Evolutionary conservation across 2,113 vertebrate species (phyloP).

Genomic region (Sorex fumeus): DNA sequence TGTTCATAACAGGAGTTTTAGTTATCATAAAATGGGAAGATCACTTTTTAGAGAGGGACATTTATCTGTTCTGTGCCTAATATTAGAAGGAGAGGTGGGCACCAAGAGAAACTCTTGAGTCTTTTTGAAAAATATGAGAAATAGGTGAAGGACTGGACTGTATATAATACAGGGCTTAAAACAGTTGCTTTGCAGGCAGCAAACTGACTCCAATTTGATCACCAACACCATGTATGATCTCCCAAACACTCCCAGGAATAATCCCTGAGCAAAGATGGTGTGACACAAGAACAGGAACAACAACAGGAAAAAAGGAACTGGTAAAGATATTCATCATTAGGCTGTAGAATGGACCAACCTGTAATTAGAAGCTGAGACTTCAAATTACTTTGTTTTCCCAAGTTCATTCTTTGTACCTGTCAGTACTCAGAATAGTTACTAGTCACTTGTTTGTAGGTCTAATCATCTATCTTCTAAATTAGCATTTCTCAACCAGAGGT

Average conservation of each 20-base stretch:
- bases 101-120: constrained; percentile 24
- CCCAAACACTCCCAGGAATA: too few species aligned
- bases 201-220: too few species aligned
- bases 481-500: too few species aligned
- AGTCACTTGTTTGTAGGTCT: neutral
- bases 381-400: neutral
- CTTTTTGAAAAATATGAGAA: neutral
- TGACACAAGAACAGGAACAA: too few species aligned
- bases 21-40: constrained; percentile 5
- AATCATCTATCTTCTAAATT: too few species aligned
- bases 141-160: neutral
- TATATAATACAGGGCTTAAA: too few species aligned
- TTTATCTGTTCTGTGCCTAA: neutral
- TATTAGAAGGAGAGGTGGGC: neutral
- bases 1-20: neutral
- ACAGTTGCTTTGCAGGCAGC: too few species aligned
- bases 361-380: too few species aligned
- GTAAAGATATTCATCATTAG: too few species aligned
- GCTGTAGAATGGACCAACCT: too few species aligned
- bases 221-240: too few species aligned
- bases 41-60: neutral
- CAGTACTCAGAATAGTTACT: neutral
- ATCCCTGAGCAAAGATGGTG: neutral
- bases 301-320: too few species aligned
- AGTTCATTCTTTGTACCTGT: neutral